Percentiles rank a stretch among this genome's conserved stretches.
Evolutionary conservation across 23 tunicate species (phyloP).

Genomic region (Ascidia mentula): DNA sequence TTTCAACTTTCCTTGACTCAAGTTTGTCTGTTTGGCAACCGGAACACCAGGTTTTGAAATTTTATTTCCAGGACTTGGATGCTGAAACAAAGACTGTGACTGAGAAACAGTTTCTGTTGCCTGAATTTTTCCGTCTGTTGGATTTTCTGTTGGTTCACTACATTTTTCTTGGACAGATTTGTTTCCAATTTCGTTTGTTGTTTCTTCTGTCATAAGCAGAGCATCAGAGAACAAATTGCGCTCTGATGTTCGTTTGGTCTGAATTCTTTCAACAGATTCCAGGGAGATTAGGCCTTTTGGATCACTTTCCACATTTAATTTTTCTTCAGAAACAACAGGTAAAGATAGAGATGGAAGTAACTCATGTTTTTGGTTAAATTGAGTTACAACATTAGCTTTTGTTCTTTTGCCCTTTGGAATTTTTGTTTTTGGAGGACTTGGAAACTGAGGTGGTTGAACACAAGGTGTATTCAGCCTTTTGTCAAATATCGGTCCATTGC

Average conservation of each 20-base stretch:
- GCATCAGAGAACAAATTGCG: background rate
- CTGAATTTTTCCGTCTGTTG: too few relatives aligned
- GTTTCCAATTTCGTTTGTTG: background rate
- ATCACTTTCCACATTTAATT: background rate
- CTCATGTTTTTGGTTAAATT: background rate
- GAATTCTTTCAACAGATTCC: background rate
- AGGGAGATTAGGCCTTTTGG: too few relatives aligned
- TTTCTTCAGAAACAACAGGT: background rate
- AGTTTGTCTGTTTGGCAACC: background rate
- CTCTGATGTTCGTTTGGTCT: background rate
- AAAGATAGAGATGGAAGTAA: background rate
- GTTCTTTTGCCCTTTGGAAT: slow-evolving; percentile 27
- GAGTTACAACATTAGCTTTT: slow-evolving; percentile 27
- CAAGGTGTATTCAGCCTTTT: background rate
- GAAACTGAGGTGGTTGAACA: background rate
- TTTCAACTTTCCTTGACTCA: background rate
- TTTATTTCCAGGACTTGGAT: background rate
- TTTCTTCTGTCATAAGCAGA: background rate
- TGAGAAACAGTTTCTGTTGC: background rate
- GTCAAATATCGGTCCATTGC: background rate
- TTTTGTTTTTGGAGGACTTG: background rate
- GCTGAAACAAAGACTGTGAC: background rate
- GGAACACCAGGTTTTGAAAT: background rate
- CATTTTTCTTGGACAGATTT: background rate
- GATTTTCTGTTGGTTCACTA: background rate